Evolutionary conservation across 1,140 invertebrate genomes (phyloP).

Genomic region (Drosophila littoralis): DNA sequence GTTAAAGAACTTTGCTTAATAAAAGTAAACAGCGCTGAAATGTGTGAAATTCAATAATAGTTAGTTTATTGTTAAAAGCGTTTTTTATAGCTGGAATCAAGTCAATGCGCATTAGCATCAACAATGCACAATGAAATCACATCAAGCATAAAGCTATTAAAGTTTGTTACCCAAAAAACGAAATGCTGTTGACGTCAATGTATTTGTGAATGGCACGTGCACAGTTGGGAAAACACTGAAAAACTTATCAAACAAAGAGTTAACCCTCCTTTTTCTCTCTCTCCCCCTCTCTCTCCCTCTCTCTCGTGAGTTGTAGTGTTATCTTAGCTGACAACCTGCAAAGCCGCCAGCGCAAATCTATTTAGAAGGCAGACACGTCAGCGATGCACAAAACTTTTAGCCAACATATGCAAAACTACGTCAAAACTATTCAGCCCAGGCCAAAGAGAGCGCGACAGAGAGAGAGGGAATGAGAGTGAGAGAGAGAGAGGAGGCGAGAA

Average conservation of each 20-base stretch:
- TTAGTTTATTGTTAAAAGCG: background rate
- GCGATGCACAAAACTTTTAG: slow-evolving; percentile 47
- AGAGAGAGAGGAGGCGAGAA: background rate
- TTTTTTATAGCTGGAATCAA: background rate
- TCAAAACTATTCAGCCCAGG: slow-evolving; percentile 50
- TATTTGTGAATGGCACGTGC: slow-evolving; percentile 32
- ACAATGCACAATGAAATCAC: slow-evolving; percentile 2
- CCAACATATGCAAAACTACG: slow-evolving; percentile 58
- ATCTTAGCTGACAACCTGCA: slow-evolving; percentile 46
- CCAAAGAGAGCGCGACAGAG: slow-evolving; percentile 16
- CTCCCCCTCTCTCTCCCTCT: background rate
- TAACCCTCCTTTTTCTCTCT: too few relatives aligned
- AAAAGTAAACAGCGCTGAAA: too few relatives aligned
- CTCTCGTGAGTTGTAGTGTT: slow-evolving; percentile 14
- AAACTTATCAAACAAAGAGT: slow-evolving; percentile 31
- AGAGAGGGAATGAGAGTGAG: background rate
- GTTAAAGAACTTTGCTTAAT: too few relatives aligned
- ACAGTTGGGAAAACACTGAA: slow-evolving; percentile 24
- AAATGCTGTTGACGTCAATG: slow-evolving; percentile 1
- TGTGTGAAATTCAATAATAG: background rate
- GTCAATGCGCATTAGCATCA: background rate
- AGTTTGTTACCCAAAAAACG: slow-evolving; percentile 17
- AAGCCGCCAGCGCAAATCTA: slow-evolving; percentile 42
- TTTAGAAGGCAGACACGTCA: slow-evolving; percentile 48
- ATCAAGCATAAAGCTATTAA: slow-evolving; percentile 13